Base-by-base conservation (phyloP, 1,140 invertebrate species). In the Orius laevigatus region DNA sequence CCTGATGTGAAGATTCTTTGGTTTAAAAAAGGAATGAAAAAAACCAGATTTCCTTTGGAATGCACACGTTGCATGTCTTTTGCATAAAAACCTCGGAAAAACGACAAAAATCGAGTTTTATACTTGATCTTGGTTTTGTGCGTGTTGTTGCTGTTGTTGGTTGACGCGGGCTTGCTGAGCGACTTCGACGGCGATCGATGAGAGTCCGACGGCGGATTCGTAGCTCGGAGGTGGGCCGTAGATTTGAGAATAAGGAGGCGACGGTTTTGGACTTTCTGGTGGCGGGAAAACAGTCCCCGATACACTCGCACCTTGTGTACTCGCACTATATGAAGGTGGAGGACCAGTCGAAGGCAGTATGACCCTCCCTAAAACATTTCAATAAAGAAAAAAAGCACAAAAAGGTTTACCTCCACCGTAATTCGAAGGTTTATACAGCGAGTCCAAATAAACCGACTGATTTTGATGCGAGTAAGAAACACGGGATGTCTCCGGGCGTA, bases 211-310 rank as follows among this genome's bases (percentile, higher is more conserved):
- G 12, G 69, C 67, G 45, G 66, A 66, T 45, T 70, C 67, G 51
- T 69, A 69, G 51, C 67, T 69, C 11, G 68, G 68, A 6, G 68
- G 68, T 19, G 68, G 68, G 36, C 66, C 66, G 45, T 68, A 68
- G 8, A 68, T 53, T 49, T 68, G 65, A 47, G 67, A 66, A 42
- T 67, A 68, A 15, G 65, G 65, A 39, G 65, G 66, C 6, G 57
- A 60, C 61, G 10, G 39, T n/a, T 19, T 31, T 5, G 32, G 40
- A 34, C 31, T 33, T 18, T 12, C 11, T 15, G 9, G 31, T 15
- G 11, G 12, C n/a, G 31, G 31, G 15, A 47, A 36, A 16, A n/a
- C 6, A 11, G 12, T 18, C 4, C n/a, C 10, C 1, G 16, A 15
- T 10, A 19, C 32, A 39, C 31, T 35, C 6, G 42, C 19, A 18